These are phyloP conservation scores for Sialis lutaria DNA, from an alignment of 2,888 invertebrate species.

Conservation along the genomic window DNA sequence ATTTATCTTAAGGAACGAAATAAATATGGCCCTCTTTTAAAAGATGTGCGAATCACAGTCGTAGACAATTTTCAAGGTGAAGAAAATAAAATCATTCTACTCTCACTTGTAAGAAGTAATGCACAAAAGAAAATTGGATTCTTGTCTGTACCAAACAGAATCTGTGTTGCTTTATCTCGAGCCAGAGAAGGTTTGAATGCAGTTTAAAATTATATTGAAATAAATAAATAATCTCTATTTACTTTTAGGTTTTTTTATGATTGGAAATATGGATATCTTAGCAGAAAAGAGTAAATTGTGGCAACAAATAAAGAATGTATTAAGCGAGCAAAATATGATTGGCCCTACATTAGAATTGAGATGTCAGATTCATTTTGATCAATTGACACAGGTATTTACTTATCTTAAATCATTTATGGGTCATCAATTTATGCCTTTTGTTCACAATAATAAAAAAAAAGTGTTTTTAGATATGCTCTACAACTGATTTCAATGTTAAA, in stretches of 20 bases:
- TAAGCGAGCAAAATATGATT: slow-evolving; percentile 31
- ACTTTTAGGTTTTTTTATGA: slow-evolving; percentile 43
- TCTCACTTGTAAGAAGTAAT: slow-evolving; percentile 67
- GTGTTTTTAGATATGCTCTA: slow-evolving; percentile 17
- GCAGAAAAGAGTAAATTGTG: slow-evolving; percentile 34
- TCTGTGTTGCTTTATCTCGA: slow-evolving; percentile 62
- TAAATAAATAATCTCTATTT: slow-evolving; percentile 19
- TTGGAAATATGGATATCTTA: slow-evolving; percentile 50
- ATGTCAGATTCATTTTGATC: slow-evolving; percentile 32
- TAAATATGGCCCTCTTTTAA: slow-evolving; percentile 18
- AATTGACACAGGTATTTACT: slow-evolving; percentile 21
- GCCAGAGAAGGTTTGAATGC: slow-evolving; percentile 35
- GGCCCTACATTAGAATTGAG: slow-evolving; percentile 30
- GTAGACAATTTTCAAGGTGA: slow-evolving; percentile 73
- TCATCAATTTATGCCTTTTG: no score
- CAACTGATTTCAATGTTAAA: slow-evolving; percentile 28
- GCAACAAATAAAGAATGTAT: slow-evolving; percentile 31
- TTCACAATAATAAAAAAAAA: no score
- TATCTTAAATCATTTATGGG: no score
- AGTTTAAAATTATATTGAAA: slow-evolving; percentile 17
- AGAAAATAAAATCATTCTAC: slow-evolving; percentile 58
- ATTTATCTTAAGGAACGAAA: slow-evolving; percentile 14
- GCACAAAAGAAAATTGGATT: slow-evolving; percentile 49
- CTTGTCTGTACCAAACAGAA: slow-evolving; percentile 46
- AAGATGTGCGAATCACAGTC: slow-evolving; percentile 39